Evolutionary conservation across 92 coral and sea anemone genomes (phyloP).

Genomic region (Zoanthus sansibaricus): DNA sequence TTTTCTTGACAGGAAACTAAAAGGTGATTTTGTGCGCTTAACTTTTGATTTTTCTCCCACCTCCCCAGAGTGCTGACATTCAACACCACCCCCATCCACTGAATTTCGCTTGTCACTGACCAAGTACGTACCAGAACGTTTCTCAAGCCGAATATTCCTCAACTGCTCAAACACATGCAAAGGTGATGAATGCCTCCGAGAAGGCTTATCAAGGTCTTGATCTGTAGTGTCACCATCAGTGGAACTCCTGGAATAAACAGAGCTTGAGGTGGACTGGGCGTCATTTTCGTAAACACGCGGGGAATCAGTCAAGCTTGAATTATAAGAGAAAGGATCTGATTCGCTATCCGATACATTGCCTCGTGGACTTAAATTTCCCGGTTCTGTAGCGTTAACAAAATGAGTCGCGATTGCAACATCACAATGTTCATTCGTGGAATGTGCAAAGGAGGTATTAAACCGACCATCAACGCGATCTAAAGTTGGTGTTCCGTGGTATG

Average conservation of each 20-base stretch:
- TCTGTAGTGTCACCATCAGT: slow-evolving; percentile 21
- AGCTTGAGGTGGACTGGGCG: slow-evolving; percentile 25
- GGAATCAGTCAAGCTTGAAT: slow-evolving; percentile 9
- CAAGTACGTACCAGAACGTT: slow-evolving; percentile 20
- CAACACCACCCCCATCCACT: not conserved
- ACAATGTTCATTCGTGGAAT: not conserved
- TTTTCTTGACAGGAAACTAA: slow-evolving; percentile 39
- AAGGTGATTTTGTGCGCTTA: slow-evolving; percentile 31
- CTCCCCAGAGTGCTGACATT: not conserved
- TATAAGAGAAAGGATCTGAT: slow-evolving; percentile 27
- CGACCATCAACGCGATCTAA: slow-evolving; percentile 10
- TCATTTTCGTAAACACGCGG: slow-evolving; percentile 23
- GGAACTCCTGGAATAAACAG: slow-evolving; percentile 22
- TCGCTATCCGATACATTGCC: slow-evolving; percentile 20
- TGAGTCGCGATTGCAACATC: not conserved
- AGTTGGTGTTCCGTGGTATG: slow-evolving; percentile 25
- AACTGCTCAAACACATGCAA: slow-evolving; percentile 39
- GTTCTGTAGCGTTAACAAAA: not conserved
- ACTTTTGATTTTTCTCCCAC: not conserved
- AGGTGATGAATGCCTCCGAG: slow-evolving; percentile 41
- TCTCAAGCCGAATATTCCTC: slow-evolving; percentile 31
- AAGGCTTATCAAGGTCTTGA: not conserved
- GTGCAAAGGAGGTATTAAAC: not conserved
- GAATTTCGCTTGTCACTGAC: slow-evolving; percentile 5
- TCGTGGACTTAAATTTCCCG: not conserved